These are phyloP conservation scores for Trachurus trachurus DNA, from an alignment of 2,797 vertebrate species.

Conservation along the genomic window DNA sequence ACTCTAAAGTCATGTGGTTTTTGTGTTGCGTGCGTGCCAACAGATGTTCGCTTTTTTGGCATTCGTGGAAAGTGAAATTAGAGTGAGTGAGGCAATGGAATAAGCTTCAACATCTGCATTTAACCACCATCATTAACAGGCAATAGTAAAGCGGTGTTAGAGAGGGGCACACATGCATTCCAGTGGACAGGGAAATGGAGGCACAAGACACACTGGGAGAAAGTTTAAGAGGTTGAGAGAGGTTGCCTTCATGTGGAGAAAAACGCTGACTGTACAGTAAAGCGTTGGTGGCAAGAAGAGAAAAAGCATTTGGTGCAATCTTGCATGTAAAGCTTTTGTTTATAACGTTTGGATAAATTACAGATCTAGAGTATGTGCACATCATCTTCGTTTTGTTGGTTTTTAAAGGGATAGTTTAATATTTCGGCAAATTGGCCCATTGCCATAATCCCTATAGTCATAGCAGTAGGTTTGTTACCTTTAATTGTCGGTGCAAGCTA, in stretches of 20 bases:
- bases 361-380: too few relatives aligned
- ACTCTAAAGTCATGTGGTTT: constrained; percentile 28
- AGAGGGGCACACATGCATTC: background rate
- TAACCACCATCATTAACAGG: constrained; percentile 31
- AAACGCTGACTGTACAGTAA: too few relatives aligned
- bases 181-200: constrained; percentile 14
- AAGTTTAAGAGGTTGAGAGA: background rate
- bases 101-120: constrained; percentile 47
- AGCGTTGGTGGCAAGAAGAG: too few relatives aligned
- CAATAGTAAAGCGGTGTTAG: constrained; percentile 20
- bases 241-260: too few relatives aligned
- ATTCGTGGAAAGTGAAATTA: constrained; percentile 1
- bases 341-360: too few relatives aligned
- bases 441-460: too few relatives aligned
- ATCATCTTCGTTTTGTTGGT: background rate
- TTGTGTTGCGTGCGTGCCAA: constrained; percentile 16
- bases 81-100: constrained; percentile 16
- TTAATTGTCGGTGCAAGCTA: too few relatives aligned
- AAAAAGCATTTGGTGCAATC: too few relatives aligned
- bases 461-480: too few relatives aligned
- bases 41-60: constrained; percentile 38
- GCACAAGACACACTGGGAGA: background rate
- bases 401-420: background rate
- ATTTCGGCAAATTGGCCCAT: too few relatives aligned
- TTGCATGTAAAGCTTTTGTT: too few relatives aligned